A percentile compares a stretch with the other conserved stretches of the same genome.
These are phyloP conservation scores for Polymixis flavicincta DNA, from an alignment of 2,888 invertebrate genomes.

Conservation along the genomic window DNA sequence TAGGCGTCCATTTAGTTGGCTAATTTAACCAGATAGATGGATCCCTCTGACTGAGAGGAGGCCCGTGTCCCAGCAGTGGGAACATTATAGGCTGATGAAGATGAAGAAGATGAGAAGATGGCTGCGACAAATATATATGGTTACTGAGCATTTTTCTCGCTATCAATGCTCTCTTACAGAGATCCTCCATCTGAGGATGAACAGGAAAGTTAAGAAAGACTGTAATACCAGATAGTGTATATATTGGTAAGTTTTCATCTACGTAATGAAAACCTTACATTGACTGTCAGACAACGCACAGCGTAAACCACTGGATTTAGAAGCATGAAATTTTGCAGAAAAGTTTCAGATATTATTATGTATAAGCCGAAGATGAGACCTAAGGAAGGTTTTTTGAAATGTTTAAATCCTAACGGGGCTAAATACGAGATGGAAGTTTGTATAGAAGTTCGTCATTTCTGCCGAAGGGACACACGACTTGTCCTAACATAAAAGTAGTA, in stretches of 20 bases:
- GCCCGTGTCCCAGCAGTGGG: too few species aligned
- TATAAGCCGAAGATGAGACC: background rate
- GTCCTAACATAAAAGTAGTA: background rate
- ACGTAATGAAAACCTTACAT: background rate
- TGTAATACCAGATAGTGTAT: background rate
- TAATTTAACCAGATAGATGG: too few species aligned
- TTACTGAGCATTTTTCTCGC: background rate
- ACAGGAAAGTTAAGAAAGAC: background rate
- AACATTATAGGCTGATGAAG: too few species aligned
- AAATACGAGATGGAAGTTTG: background rate
- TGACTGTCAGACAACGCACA: background rate
- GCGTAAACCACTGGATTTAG: background rate
- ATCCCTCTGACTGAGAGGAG: too few species aligned
- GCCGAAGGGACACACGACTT: background rate
- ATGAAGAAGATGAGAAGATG: too few species aligned
- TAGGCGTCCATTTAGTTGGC: too few species aligned
- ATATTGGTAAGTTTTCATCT: too few species aligned
- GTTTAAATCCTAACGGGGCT: background rate
- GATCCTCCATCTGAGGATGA: too few species aligned
- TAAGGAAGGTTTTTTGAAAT: background rate
- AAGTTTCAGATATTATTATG: background rate
- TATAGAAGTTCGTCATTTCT: background rate
- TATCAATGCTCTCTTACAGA: background rate
- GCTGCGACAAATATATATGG: too few species aligned
- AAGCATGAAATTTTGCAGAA: background rate